A percentile compares a stretch with the other conserved stretches of the same genome.
Evolutionary conservation across 2,888 invertebrate genomes (phyloP).

Genomic region (Oxystoma pomonae): DNA sequence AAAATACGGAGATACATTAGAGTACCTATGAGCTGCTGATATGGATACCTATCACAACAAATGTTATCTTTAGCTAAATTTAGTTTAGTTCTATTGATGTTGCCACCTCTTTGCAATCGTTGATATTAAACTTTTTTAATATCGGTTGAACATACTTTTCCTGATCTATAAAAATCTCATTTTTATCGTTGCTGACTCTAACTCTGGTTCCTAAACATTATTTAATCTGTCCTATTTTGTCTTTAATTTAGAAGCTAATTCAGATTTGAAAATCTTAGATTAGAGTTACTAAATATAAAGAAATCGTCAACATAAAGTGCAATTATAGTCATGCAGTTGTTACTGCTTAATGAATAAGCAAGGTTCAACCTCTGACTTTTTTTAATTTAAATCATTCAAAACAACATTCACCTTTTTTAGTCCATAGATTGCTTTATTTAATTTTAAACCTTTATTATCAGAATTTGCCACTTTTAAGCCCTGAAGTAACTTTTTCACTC

Average conservation of each 20-base stretch:
- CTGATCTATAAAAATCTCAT: conserved; percentile 12
- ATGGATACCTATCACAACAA: conserved; percentile 12
- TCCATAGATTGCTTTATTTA: conserved; percentile 16
- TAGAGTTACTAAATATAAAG: conserved; percentile 21
- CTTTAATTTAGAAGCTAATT: conserved; percentile 17
- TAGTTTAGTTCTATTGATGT: conserved; percentile 8
- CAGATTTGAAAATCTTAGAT: conserved; percentile 14
- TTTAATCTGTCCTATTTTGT: conserved; percentile 17
- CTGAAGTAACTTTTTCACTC: not conserved
- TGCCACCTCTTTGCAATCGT: conserved; percentile 8
- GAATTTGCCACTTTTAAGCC: not conserved
- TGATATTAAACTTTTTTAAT: conserved; percentile 12
- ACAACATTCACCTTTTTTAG: not conserved
- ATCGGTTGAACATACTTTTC: conserved; percentile 12
- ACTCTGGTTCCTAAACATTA: conserved; percentile 4
- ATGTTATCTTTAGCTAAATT: conserved; percentile 2
- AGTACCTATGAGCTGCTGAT: conserved; percentile 22
- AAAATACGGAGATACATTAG: conserved; percentile 24
- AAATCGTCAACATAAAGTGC: conserved; percentile 26
- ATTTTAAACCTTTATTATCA: not conserved
- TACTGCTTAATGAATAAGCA: not conserved
- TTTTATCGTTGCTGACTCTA: not conserved
- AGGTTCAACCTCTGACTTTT: not conserved
- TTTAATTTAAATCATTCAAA: not conserved
- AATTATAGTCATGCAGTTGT: not conserved